Conservation (phyloP, 2,113 vertebrate genomes). For the Haemorhous mexicanus region DNA sequence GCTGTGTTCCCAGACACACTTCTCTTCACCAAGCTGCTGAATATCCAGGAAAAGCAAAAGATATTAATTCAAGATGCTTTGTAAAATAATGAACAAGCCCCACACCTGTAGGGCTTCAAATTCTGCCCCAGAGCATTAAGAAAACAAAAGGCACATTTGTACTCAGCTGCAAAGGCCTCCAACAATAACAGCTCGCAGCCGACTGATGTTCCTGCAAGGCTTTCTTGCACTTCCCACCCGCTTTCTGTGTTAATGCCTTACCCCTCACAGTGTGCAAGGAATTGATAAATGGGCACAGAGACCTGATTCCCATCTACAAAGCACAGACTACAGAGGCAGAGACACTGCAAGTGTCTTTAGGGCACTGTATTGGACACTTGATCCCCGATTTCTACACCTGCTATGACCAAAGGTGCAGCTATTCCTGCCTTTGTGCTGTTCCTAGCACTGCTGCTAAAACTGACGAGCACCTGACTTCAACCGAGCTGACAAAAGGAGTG, state of each 20-base stretch:
- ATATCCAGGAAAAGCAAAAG: not conserved
- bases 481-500: not conserved
- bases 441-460: not conserved
- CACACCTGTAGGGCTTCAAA: slow-evolving; percentile 1
- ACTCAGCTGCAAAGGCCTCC: not conserved
- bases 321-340: not conserved
- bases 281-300: not conserved
- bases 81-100: not conserved
- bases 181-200: not conserved
- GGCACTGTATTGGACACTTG: not conserved
- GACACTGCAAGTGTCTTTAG: not conserved
- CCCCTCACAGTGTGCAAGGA: fast-evolving
- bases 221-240: not conserved
- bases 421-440: not conserved
- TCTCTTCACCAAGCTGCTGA: not conserved
- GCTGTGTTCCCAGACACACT: not conserved
- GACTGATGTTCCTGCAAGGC: not conserved
- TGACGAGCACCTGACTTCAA: not conserved
- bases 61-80: not conserved
- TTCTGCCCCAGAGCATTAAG: not conserved
- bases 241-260: not conserved
- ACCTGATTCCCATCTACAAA: not conserved
- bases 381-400: not conserved
- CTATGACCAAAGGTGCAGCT: not conserved
- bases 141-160: slow-evolving; percentile 35